Conservation (phyloP, 2,113 vertebrate genomes). For the Chloropsis cyanopogon region DNA sequence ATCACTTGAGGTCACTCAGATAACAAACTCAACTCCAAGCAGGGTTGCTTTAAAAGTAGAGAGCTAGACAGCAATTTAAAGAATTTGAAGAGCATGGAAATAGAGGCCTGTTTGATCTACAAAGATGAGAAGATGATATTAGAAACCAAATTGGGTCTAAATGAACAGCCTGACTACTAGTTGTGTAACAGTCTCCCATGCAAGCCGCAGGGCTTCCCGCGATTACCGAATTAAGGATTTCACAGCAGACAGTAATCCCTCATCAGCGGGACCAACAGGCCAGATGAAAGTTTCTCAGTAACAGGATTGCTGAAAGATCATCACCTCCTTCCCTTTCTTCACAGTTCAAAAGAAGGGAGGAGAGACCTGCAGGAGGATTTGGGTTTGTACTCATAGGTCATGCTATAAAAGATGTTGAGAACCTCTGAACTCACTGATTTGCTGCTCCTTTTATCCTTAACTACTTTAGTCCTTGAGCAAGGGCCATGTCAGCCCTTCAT, state of each 20-base stretch:
- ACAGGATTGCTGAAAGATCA: slow-evolving; percentile 16
- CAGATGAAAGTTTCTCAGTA: slow-evolving; percentile 31
- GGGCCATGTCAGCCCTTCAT: neutral
- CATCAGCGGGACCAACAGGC: neutral
- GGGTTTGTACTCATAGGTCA: neutral
- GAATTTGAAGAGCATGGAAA: neutral
- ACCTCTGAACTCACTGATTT: neutral
- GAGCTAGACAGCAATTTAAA: neutral
- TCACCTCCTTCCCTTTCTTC: neutral
- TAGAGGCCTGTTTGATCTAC: neutral
- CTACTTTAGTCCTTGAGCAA: neutral
- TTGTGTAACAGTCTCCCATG: neutral
- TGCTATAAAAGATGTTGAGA: neutral
- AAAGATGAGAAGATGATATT: neutral
- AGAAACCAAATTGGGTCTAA: neutral
- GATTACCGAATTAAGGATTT: slow-evolving; percentile 13
- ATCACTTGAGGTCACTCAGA: neutral
- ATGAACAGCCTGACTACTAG: neutral
- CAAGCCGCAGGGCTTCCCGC: neutral
- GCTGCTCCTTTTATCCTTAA: neutral
- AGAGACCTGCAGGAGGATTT: neutral
- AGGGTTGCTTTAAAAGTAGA: neutral
- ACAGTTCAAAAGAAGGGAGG: neutral
- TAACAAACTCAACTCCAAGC: neutral
- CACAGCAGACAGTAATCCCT: neutral